Evolutionary conservation across 2,797 vertebrate species (phyloP).

Genomic region (Lateolabrax maculatus): DNA sequence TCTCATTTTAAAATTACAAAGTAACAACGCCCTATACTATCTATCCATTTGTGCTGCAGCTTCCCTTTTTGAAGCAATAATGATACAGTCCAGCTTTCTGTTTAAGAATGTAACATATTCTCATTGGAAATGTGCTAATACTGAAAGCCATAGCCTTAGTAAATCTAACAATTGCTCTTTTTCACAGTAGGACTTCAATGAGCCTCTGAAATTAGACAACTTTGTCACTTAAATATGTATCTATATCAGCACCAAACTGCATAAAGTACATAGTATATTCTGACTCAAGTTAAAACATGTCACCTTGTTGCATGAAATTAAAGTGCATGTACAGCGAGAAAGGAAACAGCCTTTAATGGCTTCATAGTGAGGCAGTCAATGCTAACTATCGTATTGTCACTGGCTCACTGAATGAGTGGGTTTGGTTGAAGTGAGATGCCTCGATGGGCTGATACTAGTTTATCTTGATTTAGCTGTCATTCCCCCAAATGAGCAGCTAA

Average conservation of each 20-base stretch:
- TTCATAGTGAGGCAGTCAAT: slow-evolving; percentile 14
- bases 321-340: background rate
- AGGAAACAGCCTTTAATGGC: slow-evolving; percentile 18
- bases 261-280: background rate
- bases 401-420: slow-evolving; percentile 74
- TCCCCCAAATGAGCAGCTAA: slow-evolving; percentile 83
- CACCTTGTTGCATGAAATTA: slow-evolving; percentile 28
- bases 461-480: slow-evolving; percentile 85
- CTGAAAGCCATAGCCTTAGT: background rate
- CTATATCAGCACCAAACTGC: background rate
- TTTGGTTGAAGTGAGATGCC: slow-evolving; percentile 68
- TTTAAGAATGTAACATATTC: slow-evolving; percentile 21
- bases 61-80: slow-evolving; percentile 31
- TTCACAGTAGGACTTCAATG: background rate
- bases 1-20: slow-evolving; percentile 63
- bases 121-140: background rate
- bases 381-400: slow-evolving; percentile 51
- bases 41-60: slow-evolving; percentile 26
- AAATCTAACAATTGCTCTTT: background rate
- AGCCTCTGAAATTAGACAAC: background rate
- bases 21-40: slow-evolving; percentile 39
- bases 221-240: background rate
- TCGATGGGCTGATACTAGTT: slow-evolving; percentile 73
- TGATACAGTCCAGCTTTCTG: slow-evolving; percentile 6
- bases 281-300: slow-evolving; percentile 14